These are phyloP conservation scores for Lucinisca nassula DNA, from an alignment of 2,888 invertebrate species.

Conservation along the genomic window DNA sequence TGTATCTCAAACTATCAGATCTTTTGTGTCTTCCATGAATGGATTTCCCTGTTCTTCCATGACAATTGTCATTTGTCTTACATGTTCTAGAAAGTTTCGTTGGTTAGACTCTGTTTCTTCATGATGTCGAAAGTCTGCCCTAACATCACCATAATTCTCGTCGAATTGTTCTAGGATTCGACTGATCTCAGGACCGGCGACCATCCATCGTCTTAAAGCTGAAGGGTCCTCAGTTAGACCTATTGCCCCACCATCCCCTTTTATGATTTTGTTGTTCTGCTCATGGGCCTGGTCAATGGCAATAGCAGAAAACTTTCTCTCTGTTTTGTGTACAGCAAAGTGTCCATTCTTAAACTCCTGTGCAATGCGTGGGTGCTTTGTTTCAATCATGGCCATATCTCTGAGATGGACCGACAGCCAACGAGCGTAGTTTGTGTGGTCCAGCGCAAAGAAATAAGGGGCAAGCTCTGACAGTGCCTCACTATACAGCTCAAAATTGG, in stretches of 20 bases:
- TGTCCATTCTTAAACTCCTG: not conserved
- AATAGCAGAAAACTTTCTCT: not conserved
- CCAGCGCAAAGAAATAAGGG: not conserved
- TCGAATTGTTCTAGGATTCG: not conserved
- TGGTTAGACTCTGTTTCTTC: not conserved
- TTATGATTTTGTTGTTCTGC: not conserved
- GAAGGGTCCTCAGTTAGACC: not conserved
- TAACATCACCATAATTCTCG: not conserved
- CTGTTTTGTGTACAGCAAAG: not conserved
- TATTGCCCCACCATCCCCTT: too few species aligned
- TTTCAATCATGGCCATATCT: not conserved
- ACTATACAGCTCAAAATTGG: slow-evolving; percentile 49
- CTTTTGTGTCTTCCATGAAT: not conserved
- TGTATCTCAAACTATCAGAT: not conserved
- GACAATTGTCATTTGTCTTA: not conserved
- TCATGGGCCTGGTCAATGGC: not conserved
- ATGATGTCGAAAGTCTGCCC: not conserved
- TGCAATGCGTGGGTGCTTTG: not conserved
- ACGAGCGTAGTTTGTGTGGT: not conserved
- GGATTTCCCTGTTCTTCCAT: not conserved
- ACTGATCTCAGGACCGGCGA: not conserved
- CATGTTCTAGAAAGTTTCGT: not conserved
- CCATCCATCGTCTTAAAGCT: not conserved
- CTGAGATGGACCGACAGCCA: not conserved
- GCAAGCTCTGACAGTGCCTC: slow-evolving; percentile 15